Evolutionary conservation across 2,888 invertebrate species (phyloP), one percentile per base, ranked within the genome.

Genomic region (Drosophila borealis): DNA sequence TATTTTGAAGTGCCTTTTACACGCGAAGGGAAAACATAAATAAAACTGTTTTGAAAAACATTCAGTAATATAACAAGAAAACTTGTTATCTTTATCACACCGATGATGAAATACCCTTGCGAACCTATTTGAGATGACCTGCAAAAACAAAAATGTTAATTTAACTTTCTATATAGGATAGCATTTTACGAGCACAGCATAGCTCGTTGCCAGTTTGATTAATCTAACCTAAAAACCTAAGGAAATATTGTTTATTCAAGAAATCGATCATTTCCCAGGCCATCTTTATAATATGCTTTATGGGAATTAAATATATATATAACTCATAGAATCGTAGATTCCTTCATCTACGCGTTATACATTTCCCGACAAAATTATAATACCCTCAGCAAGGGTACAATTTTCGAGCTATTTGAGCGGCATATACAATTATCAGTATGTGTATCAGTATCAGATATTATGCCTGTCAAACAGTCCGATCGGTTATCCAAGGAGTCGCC

Each of bases 331-430:
- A 29, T 29, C 8, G 29, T 29, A 29, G 29, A 29, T 8, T 29
- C 29, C 29, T 8, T 29, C 1, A 29, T 2, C 29, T 29, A 29
- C 36, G 13, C 13, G 36, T 13, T 36, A 36, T 11, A 4, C 36
- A 13, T 36, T 13, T 13, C 13, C 10, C 13, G 3, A 36, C 13
- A 36, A 36, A 11, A 13, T 36, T 36, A 1, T 4, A 36, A 41
- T 39, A 29, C 25, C 6, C 4, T 4, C 14, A 1, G 51, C 39
- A 39, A 53, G 51, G 29, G 51, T 29, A 80, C 80, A 77, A 69
- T 80, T 72, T 74, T 82, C 81, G 79, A 70, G 79, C 74, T 74
- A 73, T 80, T 73, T 46, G 80, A 82, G 67, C 65, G 49, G 81
- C 82, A 83, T 82, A 62, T 74, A 65, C 77, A 80, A 79, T 65